Base-by-base conservation (phyloP, 2,797 vertebrate genomes). In the Austrolebias charrua region DNA sequence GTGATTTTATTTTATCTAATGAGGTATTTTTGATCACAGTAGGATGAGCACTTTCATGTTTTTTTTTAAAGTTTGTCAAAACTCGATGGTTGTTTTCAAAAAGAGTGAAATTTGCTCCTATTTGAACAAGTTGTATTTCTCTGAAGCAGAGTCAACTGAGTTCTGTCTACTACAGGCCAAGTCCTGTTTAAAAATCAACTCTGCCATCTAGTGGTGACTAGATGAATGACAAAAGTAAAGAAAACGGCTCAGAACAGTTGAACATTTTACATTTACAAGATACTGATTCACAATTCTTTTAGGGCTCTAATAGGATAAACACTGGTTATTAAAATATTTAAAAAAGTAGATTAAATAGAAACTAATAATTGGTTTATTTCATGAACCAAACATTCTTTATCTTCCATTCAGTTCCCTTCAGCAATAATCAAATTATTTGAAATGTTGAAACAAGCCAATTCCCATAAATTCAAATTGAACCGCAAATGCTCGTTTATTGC, bases 181-280 rank as follows among this genome's bases (percentile, higher is more conserved):
- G 20, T 43, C 40, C 43, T 85, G 92, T 89, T 66, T 38, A 87
- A 66, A 72, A 87, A 84, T 78, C 90, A 92, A 92, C 82, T 78
- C 82, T 91, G 92, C 90, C 92, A 93, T 90, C 93, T 93, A 88
- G 91, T 92, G 93, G 89, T 43, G 43, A 1, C 5, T 69, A 35
- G 52, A 19, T 9, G 9, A 33, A 33, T 1, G 31, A 33, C 31
- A 33, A n/a, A n/a, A 24, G 56, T 15, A 67, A 38, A 55, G 43
- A 66, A n/a, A 44, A 49, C 15, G n/a, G n/a, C n/a, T n/a, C 44
- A 55, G 40, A 45, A 19, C 31, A 6, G 5, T 8, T 6, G 5
- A 6, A 9, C 4, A 33, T 33, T 33, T 33, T 33, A 4, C 31
- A 33, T 33, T 3, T 33, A 33, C 31, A 33, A 33, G 6, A 33